Conservation (phyloP, 1,140 invertebrate species). For the Caenorhabditis briggsae region DNA sequence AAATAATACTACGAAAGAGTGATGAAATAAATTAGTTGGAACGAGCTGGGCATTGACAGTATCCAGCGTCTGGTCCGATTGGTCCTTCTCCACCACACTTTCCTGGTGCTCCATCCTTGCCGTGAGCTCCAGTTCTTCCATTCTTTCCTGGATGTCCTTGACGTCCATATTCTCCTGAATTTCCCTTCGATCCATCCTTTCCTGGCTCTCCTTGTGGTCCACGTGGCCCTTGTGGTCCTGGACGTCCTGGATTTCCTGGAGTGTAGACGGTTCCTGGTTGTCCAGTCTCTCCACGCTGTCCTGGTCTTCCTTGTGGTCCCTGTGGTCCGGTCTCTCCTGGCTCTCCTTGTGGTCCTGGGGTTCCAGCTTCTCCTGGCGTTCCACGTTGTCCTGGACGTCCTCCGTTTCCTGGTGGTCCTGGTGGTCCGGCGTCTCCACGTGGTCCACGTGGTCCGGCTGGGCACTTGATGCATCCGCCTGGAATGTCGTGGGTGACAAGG, state of each 20-base stretch:
- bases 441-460: conserved; percentile 60
- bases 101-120: conserved; percentile 58
- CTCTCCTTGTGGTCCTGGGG: conserved; percentile 52
- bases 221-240: conserved; percentile 56
- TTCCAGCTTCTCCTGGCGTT: conserved; percentile 49
- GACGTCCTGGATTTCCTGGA: conserved; percentile 49
- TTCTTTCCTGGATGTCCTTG: conserved; percentile 55
- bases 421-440: conserved; percentile 50
- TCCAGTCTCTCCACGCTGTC: conserved; percentile 32
- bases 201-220: conserved; percentile 62
- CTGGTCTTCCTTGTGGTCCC: conserved; percentile 45
- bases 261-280: conserved; percentile 45
- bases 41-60: conserved; percentile 59
- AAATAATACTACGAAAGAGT: background rate
- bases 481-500: conserved; percentile 58
- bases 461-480: conserved; percentile 64
- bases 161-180: conserved; percentile 49
- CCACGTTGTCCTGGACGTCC: conserved; percentile 59
- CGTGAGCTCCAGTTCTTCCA: conserved; percentile 57
- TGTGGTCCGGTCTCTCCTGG: conserved; percentile 54
- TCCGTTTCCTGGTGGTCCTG: conserved; percentile 60
- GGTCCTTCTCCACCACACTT: conserved; percentile 44
- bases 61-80: conserved; percentile 53
- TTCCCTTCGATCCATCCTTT: conserved; percentile 57
- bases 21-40: conserved; percentile 21